Evolutionary conservation across 2,113 vertebrate genomes (phyloP).

Genomic region (Pheucticus melanocephalus): DNA sequence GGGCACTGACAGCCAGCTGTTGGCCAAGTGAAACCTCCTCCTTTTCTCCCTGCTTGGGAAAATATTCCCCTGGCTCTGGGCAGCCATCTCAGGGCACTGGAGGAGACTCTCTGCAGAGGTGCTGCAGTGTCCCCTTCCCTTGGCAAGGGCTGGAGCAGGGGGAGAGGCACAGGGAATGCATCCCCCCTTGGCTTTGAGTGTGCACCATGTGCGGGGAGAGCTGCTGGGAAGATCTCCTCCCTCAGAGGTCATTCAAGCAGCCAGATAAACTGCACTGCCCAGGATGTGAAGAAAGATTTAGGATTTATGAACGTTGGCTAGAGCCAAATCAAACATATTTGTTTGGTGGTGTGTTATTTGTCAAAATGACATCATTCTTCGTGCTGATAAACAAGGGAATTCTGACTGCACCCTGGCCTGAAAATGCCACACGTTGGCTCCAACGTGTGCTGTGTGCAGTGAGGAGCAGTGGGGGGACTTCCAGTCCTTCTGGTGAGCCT

Average conservation of each 20-base stretch:
- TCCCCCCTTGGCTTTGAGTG: neutral
- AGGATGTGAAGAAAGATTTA: constrained; percentile 56
- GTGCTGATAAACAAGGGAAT: constrained; percentile 46
- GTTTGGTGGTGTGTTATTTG: constrained; percentile 58
- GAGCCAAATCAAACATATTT: constrained; percentile 63
- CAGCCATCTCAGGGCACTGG: neutral
- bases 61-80: neutral
- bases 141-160: neutral
- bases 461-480: constrained; percentile 16
- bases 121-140: neutral
- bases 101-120: neutral
- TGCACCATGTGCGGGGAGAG: neutral
- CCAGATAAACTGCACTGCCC: constrained; percentile 46
- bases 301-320: constrained; percentile 1
- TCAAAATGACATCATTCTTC: constrained; percentile 56
- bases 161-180: neutral
- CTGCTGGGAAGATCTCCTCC: constrained; percentile 55
- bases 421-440: constrained; percentile 23
- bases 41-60: neutral
- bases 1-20: neutral
- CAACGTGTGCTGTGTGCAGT: neutral
- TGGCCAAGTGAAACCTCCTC: neutral
- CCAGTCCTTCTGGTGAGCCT: neutral
- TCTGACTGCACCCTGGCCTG: constrained; percentile 32
- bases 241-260: constrained; percentile 39